phyloP scores from a whole-genome alignment of 2,888 invertebrate genomes.

The Meiosimyza platycephala region DNA sequence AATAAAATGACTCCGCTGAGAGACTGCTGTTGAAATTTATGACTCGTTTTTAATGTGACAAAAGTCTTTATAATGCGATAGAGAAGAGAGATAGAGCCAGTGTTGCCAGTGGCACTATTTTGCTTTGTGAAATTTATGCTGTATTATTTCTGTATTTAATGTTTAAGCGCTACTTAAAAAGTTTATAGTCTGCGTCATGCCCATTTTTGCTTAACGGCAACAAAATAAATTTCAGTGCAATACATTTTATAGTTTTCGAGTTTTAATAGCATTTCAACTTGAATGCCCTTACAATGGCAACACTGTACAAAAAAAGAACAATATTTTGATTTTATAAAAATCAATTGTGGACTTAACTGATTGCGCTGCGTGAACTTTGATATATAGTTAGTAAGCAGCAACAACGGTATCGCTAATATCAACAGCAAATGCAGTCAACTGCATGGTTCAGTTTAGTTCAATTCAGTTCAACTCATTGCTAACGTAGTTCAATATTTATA shows the following conservation, averaged over 20 bases:
- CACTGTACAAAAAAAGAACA: too few species aligned
- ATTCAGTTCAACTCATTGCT: background rate
- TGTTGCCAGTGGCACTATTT: too few species aligned
- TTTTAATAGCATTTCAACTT: too few species aligned
- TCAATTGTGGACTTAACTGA: conserved; percentile 21
- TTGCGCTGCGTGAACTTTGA: background rate
- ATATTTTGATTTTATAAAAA: background rate
- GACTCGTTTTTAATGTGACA: conserved; percentile 19
- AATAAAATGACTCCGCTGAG: conserved; percentile 11
- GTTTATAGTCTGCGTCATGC: too few species aligned
- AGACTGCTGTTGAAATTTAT: conserved; percentile 12
- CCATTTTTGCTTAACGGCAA: too few species aligned
- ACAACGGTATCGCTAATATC: background rate
- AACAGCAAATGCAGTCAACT: conserved; percentile 6
- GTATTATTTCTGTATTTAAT: too few species aligned
- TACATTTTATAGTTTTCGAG: too few species aligned
- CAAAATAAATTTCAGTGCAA: too few species aligned
- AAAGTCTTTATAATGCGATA: background rate
- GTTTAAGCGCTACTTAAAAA: too few species aligned
- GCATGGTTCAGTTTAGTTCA: conserved; percentile 13
- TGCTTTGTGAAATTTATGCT: too few species aligned
- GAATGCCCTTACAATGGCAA: too few species aligned
- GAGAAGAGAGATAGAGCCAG: background rate
- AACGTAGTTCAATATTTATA: conserved; percentile 18
- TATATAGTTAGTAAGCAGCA: background rate